Percentiles rank a stretch among this genome's conserved stretches.
phyloP scores from a whole-genome alignment of 2,888 invertebrate genomes.

The Nephrotoma guestfalica region DNA sequence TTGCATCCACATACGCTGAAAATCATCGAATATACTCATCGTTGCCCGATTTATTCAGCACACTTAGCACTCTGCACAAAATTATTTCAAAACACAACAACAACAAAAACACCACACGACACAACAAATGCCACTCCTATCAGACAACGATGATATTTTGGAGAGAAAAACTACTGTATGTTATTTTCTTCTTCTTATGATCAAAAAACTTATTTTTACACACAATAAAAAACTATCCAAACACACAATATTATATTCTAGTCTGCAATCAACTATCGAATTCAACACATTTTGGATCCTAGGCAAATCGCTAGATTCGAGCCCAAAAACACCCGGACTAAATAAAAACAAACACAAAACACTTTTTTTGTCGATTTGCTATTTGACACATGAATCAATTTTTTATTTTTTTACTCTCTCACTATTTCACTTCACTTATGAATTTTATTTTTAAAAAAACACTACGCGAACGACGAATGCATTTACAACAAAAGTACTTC shows the following conservation, averaged over 20 bases:
- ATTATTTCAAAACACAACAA: neutral
- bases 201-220: neutral
- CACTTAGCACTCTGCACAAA: neutral
- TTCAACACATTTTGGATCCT: neutral
- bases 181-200: neutral
- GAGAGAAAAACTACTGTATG: neutral
- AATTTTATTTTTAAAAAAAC: neutral
- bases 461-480: neutral
- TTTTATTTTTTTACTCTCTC: neutral
- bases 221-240: neutral
- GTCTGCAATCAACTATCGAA: neutral
- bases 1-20: slow-evolving; percentile 83
- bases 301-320: neutral
- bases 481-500: neutral
- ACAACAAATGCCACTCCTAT: slow-evolving; percentile 2
- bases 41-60: slow-evolving; percentile 12
- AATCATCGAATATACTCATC: slow-evolving; percentile 82
- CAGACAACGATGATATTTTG: neutral
- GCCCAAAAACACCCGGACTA: neutral
- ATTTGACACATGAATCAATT: neutral
- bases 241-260: neutral
- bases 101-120: neutral
- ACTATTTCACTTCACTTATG: neutral
- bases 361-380: neutral
- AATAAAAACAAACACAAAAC: neutral